Evolutionary conservation across 2,797 vertebrate genomes (phyloP).

Genomic region (Eospalax fontanierii): DNA sequence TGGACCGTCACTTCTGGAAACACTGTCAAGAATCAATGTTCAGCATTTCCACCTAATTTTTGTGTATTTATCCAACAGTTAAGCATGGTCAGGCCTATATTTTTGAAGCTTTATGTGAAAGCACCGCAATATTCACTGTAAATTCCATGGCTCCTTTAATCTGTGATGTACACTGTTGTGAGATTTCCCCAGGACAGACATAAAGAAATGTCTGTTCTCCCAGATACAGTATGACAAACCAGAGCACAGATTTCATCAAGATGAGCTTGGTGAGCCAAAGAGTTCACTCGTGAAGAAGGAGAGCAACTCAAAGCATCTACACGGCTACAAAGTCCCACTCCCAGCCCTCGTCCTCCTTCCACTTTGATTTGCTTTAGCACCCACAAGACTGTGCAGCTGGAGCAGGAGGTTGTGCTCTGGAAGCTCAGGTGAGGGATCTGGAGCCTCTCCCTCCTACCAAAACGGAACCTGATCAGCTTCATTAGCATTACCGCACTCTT

Average conservation of each 20-base stretch:
- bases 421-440: not conserved
- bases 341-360: not conserved
- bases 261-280: not conserved
- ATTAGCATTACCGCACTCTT: too few relatives aligned
- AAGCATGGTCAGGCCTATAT: not conserved
- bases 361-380: not conserved
- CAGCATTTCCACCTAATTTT: not conserved
- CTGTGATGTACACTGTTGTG: not conserved
- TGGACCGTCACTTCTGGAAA: not conserved
- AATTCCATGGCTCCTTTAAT: not conserved
- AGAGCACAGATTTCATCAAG: not conserved
- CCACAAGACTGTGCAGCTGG: not conserved
- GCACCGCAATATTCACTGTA: not conserved
- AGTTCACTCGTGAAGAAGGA: not conserved
- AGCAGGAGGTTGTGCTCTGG: not conserved
- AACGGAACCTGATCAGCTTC: not conserved
- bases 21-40: not conserved
- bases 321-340: too few relatives aligned
- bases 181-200: not conserved
- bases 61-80: not conserved
- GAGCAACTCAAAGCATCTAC: not conserved
- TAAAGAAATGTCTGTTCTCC: not conserved
- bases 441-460: not conserved
- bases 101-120: not conserved
- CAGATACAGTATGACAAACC: not conserved